Base-by-base conservation (phyloP, 2,113 vertebrate genomes). In the Octodon degus region DNA sequence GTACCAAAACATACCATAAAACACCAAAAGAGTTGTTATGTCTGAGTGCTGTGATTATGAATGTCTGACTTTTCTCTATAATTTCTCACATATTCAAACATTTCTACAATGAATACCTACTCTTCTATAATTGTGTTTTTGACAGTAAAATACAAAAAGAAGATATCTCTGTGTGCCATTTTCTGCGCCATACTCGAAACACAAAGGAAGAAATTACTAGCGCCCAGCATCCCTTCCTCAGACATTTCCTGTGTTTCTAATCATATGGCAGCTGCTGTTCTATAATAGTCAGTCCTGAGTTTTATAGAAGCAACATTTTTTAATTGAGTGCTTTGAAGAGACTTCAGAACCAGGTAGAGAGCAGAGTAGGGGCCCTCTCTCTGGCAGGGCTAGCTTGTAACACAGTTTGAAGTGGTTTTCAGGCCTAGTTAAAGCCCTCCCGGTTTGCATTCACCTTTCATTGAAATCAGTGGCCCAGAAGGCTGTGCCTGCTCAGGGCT, bases 311-410 rank as follows among this genome's bases (percentile, higher is more conserved):
- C 94, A 93, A 84, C 85, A 77, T 95, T 97, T 94, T 95, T 97
- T 93, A 97, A 97, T 91, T 70, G 94, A 97, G 93, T 95, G 62
- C 93, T 98, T 98, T 97, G 97, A 98, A 97, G 95, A 96, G 91
- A 93, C 25, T 2, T 80, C 70, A 96, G 97, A 94, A 90, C 74
- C 83, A 91, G 20, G 55, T 60, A 76, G 74, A 90, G 89, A 91
- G 95, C 60, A 40, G 76, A 95, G 95, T 74, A 84, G 50, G 90
- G 62, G 91, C 81, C 89, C 72, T 93, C 55, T 95, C 60, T 83
- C 91, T 10, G 60, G 95, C 47, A 0, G 81, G 60, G 76, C 84
- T 47, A 53, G 93, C 96, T 97, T 97, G 95, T 98, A 97, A 97
- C 92, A 96, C 95, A 97, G 95, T 97, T 92, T 94, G 94, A 96